Evolutionary conservation across 2,888 invertebrate genomes (phyloP), one percentile per base, ranked within the genome.

Genomic region (Synanthedon tipuliformis): DNA sequence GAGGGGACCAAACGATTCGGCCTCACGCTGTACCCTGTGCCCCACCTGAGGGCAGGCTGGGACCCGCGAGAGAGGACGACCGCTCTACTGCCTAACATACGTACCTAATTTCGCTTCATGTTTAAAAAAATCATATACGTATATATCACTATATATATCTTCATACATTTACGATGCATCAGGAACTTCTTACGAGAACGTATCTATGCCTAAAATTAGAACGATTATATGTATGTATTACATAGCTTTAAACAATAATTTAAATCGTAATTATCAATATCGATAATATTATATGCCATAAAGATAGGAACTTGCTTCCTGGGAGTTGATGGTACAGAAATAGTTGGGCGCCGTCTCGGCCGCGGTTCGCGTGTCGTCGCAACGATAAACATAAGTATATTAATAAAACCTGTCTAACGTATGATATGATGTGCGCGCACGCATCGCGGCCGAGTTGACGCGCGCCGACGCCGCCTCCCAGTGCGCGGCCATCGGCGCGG

Each of bases 241-340:
- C 88, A 88, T 88, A 88, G 88, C 88, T 87, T 88, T 88, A 88
- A 88, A 88, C 88, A 88, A 87, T 87, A 86, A 88, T 88, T 34
- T 88, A 87, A 87, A 88, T 85, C 86, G 88, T 88, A 88, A 87
- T 88, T 87, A 88, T 86, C 88, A 88, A 86, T 88, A 87, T 86
- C 86, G 87, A 88, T 88, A 88, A 87, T 88, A 88, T 88, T 88
- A 88, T 88, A 88, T 88, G 88, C 87, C 88, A 88, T 88, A 88
- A 88, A 88, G 88, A 88, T 88, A 88, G 88, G 88, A 88, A 88
- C 88, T 88, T 88, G 88, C 85, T 88, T 86, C 82, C 88, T 88
- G 88, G 88, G 88, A 84, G 85, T 81, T 78, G 88, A 86, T 88
- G 88, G 70, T 82, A 78, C 68, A 73, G 69, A 69, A 76, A 62